Evolutionary conservation across 1,140 invertebrate species (phyloP).

Genomic region (Heliconius congener): DNA sequence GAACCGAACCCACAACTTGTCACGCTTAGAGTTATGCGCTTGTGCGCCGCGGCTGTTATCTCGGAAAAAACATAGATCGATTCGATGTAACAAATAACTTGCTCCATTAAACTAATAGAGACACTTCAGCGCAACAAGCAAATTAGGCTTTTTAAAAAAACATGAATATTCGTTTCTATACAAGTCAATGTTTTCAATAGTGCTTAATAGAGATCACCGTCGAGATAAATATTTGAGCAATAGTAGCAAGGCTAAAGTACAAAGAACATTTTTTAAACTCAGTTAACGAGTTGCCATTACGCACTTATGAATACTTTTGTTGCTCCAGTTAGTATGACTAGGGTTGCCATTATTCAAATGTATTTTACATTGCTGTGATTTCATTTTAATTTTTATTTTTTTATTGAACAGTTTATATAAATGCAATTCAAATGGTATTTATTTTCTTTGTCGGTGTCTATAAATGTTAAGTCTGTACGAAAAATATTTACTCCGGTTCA

Average conservation of each 20-base stretch:
- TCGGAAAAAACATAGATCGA: no score
- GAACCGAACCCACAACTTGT: no score
- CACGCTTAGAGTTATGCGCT: no score
- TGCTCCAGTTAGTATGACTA: conserved; percentile 26
- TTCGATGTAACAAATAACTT: not conserved
- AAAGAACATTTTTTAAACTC: conserved; percentile 38
- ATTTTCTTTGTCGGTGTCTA: not conserved
- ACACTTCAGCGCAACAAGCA: conserved; percentile 4
- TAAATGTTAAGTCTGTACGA: not conserved
- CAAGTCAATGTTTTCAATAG: conserved; percentile 9
- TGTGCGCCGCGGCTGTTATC: no score
- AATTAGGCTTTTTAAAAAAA: not conserved
- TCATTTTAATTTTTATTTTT: not conserved
- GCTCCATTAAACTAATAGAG: conserved; percentile 7
- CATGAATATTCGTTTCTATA: conserved; percentile 14
- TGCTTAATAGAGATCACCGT: conserved; percentile 18
- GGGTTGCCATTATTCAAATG: conserved; percentile 16
- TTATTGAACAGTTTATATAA: not conserved
- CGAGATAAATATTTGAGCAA: conserved; percentile 38
- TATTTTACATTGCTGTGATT: not conserved
- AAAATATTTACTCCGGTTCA: not conserved
- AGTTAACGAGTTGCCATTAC: conserved; percentile 31
- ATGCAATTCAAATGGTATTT: no score
- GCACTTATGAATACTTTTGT: conserved; percentile 36
- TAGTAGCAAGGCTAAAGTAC: conserved; percentile 35